These are phyloP conservation scores for Hirudo medicinalis DNA, from an alignment of 1,140 invertebrate species.

Conservation along the genomic window DNA sequence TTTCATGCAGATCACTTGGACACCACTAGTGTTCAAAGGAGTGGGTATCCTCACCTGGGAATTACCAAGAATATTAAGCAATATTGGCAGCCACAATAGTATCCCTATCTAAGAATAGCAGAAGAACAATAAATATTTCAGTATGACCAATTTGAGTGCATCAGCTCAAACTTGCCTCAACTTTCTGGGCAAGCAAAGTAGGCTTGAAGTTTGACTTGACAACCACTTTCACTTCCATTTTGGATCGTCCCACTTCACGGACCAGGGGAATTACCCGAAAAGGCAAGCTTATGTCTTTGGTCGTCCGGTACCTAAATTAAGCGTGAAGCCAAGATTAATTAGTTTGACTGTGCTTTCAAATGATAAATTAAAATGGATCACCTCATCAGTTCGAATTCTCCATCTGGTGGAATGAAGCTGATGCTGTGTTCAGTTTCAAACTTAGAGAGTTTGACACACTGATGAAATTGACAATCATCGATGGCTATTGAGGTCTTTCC, in stretches of 20 bases:
- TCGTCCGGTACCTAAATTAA: slow-evolving; percentile 74
- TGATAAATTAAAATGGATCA: slow-evolving; percentile 35
- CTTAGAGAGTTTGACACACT: slow-evolving; percentile 98
- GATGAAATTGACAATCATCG: slow-evolving; percentile 99
- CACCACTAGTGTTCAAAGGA: slow-evolving; percentile 93
- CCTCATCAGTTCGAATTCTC: slow-evolving; percentile 99
- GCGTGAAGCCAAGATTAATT: neutral
- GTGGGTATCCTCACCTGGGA: slow-evolving; percentile 82
- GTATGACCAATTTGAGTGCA: no score
- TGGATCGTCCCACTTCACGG: slow-evolving; percentile 88
- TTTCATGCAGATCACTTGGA: slow-evolving; percentile 96
- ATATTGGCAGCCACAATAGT: no score
- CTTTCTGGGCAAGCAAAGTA: slow-evolving; percentile 92
- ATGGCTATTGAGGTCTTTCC: slow-evolving; percentile 70
- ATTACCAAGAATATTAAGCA: neutral
- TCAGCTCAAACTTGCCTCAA: slow-evolving; percentile 55
- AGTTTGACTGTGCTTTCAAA: neutral
- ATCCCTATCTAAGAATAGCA: no score
- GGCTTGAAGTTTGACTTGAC: slow-evolving; percentile 99
- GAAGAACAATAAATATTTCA: no score
- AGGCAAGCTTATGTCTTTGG: slow-evolving; percentile 96
- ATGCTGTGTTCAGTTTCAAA: slow-evolving; percentile 99
- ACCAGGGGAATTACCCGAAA: slow-evolving; percentile 98
- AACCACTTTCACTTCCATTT: slow-evolving; percentile 99
- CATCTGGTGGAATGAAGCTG: slow-evolving; percentile 98